Evolutionary conservation across 2,888 invertebrate species (phyloP), one percentile per base, ranked within the genome.

Genomic region (Druceiella hillmani): DNA sequence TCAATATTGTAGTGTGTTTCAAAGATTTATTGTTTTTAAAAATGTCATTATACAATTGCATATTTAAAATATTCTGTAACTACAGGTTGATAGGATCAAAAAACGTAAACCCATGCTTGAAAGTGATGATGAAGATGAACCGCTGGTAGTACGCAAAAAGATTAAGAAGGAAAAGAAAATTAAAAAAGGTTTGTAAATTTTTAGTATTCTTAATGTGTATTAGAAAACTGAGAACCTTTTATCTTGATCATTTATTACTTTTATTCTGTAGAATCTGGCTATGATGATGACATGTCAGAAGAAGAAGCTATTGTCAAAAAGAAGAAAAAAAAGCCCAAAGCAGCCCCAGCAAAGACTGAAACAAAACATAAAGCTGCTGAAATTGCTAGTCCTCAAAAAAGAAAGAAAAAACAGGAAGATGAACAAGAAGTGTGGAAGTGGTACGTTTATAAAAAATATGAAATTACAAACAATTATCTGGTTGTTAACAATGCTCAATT

Each of bases 381-480:
- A 48, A 55, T 57, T 26, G 54, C 66, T 51, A 67, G 75, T 50
- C 79, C 80, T 30, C 77, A 76, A 26, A 83, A 81, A 49, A 78
- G 76, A 37, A 87, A 83, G 59, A 87, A 87, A 59, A 86, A 87
- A 56, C 82, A 83, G 49, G 89, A 89, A 36, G 86, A 87, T 46
- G 79, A 81, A 49, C 79, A 75, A 52, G 87, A 90, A 66, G 90
- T 91, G 39, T 91, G 91, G 91, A 87, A 89, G 76, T 91, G 91
- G 91, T 90, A 67, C 75, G 76, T 62, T n/a, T n/a, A n/a, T n/a
- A n/a, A n/a, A n/a, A n/a, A n/a, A n/a, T n/a, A n/a, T n/a, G n/a
- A n/a, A n/a, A n/a, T n/a, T n/a, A n/a, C n/a, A n/a, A n/a, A n/a
- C n/a, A n/a, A n/a, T n/a, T n/a, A n/a, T n/a, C n/a, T n/a, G n/a